Conservation (phyloP, 2,797 vertebrate genomes). For the Muscicapa comitata region DNA sequence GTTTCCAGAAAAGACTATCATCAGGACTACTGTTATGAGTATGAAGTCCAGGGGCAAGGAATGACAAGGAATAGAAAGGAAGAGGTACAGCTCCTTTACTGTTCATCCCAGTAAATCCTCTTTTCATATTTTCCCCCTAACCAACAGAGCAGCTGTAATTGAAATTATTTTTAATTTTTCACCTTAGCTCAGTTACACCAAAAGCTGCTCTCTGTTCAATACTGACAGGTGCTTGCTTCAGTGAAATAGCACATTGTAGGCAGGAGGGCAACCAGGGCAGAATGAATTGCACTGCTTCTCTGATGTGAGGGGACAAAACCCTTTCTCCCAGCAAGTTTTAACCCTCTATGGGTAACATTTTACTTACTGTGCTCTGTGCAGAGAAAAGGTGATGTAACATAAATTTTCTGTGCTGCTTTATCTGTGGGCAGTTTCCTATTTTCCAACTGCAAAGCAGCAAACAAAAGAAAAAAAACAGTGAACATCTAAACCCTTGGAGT, state of each 20-base stretch:
- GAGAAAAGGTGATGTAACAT: neutral
- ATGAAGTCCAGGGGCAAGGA: neutral
- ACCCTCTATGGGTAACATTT: neutral
- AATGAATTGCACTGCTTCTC: neutral
- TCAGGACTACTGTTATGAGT: neutral
- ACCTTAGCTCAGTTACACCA: neutral
- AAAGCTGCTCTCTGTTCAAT: neutral
- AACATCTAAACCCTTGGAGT: neutral
- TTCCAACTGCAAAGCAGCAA: neutral
- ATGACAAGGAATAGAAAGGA: neutral
- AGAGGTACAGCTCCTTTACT: neutral
- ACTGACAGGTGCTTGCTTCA: neutral
- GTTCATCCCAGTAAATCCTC: neutral
- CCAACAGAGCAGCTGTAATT: neutral
- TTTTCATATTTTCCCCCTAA: neutral
- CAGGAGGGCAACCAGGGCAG: neutral
- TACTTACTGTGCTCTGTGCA: neutral
- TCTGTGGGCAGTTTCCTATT: neutral
- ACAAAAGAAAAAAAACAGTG: neutral
- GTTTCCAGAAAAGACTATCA: neutral
- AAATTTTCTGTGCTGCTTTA: neutral
- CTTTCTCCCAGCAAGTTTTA: neutral
- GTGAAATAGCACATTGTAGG: neutral
- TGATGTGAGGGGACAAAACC: neutral
- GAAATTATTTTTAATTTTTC: neutral